Base-by-base conservation (phyloP, 2,113 vertebrate species). In the Calyptommatus sinebrachiatus region DNA sequence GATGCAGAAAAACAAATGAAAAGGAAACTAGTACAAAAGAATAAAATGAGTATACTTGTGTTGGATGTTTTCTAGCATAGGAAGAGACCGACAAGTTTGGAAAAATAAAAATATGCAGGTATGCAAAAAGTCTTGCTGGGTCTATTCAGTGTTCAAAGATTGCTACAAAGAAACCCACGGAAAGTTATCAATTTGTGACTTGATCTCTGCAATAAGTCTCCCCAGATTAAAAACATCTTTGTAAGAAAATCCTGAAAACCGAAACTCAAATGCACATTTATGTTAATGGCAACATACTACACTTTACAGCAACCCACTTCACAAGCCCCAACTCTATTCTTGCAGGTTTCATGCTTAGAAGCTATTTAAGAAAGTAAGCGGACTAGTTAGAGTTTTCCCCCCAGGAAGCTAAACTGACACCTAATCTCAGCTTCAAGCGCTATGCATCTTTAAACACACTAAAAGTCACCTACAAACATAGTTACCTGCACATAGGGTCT, bases 401-500 rank as follows among this genome's bases (percentile, higher is more conserved):
- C 81, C 86, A 87, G 67, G 85, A 91, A 89, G 90, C 90, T 92
- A 83, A 86, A 80, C 57, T 88, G 81, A 93, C 94, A 92, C 92
- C 88, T 89, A 91, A 85, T 82, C 24, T 9, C 65, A 82, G 84
- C 79, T 90, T 70, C 82, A 90, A 57, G 85, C 83, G 90, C 86
- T 92, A 91, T 72, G 84, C 90, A 88, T 70, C 89, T 85, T 89
- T 85, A 87, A 92, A 90, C 69, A 77, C 92, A 85, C 61, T 79
- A 79, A 71, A 76, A 81, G 83, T 90, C 91, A 90, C 78, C 78
- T 88, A 83, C 84, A 88, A 73, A 85, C 86, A 89, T 86, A 91
- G 86, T 96, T 95, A 96, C 95, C 96, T 96, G 95, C 68, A 94
- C 84, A 91, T 89, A 80, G 80, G 95, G 96, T 92, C 92, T 94